Conservation (phyloP, 2,888 invertebrate species). For the Hydraecia micacea region DNA sequence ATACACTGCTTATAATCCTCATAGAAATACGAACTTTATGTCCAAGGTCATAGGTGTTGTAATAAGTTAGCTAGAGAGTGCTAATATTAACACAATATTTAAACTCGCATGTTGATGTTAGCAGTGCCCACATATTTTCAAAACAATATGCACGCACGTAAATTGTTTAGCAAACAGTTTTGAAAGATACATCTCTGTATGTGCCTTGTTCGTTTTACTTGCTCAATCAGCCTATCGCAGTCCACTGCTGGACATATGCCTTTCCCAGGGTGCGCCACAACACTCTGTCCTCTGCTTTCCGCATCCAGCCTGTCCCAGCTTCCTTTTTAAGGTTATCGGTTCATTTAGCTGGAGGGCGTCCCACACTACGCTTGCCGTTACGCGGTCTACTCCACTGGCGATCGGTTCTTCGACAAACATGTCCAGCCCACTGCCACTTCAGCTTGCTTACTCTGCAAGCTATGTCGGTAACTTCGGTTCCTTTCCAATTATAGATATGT, state of each 20-base stretch:
- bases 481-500: neutral
- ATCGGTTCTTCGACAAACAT: neutral
- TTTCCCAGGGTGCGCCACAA: neutral
- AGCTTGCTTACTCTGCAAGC: neutral
- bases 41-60: neutral
- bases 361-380: too few relatives aligned
- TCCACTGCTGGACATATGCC: neutral
- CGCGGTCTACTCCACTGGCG: too few relatives aligned
- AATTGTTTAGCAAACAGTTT: conserved; percentile 46
- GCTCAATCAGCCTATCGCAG: neutral
- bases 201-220: conserved; percentile 7
- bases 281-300: too few relatives aligned
- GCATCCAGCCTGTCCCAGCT: neutral
- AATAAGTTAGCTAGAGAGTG: conserved; percentile 20
- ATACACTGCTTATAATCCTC: neutral
- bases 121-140: conserved; percentile 51
- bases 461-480: neutral
- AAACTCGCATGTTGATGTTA: conserved; percentile 46
- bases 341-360: neutral
- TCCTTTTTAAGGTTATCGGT: neutral
- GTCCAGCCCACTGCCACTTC: neutral
- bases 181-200: conserved; percentile 13
- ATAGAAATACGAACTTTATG: conserved; percentile 31
- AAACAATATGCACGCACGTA: conserved; percentile 46
- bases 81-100: conserved; percentile 44